Conservation (phyloP, 2,113 vertebrate species). For the Excalfactoria chinensis region DNA sequence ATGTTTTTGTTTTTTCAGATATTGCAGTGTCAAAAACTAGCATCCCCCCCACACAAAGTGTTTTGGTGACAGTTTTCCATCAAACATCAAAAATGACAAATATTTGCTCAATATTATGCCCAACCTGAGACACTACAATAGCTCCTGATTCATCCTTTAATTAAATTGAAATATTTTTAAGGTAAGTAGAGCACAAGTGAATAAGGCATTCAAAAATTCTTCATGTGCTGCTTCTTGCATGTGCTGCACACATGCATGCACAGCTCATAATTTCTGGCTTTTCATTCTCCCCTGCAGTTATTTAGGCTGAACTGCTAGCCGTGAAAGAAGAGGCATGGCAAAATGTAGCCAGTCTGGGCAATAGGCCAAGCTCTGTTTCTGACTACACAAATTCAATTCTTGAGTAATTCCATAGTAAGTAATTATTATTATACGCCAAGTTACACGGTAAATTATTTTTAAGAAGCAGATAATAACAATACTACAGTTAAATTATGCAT, state of each 20-base stretch:
- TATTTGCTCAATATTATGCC: not conserved
- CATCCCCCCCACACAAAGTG: not conserved
- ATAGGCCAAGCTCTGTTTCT: slow-evolving; percentile 37
- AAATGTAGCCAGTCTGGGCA: not conserved
- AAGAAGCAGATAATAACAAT: slow-evolving; percentile 61
- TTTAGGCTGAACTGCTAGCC: not conserved
- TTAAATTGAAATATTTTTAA: not conserved
- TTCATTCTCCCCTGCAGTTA: not conserved
- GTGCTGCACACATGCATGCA: accelerated
- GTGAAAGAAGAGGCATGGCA: not conserved
- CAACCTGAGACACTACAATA: not conserved
- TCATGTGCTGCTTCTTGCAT: not conserved
- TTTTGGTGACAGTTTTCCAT: not conserved
- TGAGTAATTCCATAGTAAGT: slow-evolving; percentile 40
- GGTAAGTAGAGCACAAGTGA: not conserved
- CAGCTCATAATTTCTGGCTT: not conserved
- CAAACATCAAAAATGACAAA: not conserved
- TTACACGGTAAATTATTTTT: slow-evolving; percentile 58
- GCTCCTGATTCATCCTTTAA: not conserved
- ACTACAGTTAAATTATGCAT: slow-evolving; percentile 39
- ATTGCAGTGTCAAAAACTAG: accelerated
- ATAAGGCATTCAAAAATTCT: not conserved
- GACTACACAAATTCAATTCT: slow-evolving; percentile 48
- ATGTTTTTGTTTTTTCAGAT: not conserved
- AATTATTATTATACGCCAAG: slow-evolving; percentile 46